phyloP scores from a whole-genome alignment of 2,888 invertebrate genomes.

The Synanthedon myopaeformis region DNA sequence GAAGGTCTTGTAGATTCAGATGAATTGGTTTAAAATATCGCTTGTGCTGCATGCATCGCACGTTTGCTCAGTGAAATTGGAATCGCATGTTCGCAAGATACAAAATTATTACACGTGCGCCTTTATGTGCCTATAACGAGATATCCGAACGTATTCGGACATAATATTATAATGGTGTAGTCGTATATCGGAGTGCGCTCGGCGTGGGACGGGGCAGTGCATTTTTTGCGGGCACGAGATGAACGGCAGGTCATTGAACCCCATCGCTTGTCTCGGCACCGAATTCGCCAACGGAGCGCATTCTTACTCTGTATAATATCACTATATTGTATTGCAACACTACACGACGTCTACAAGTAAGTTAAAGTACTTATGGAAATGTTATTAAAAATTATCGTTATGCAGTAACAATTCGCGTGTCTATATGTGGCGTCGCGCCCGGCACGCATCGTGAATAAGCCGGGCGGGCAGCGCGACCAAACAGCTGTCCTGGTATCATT shows the following conservation, averaged over 20 bases:
- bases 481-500: conserved; percentile 36
- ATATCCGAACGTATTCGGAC: conserved; percentile 31
- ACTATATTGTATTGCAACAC: no score
- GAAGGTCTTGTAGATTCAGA: no score
- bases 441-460: conserved; percentile 45
- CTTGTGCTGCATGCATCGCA: no score
- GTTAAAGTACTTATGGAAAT: no score
- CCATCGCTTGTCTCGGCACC: conserved; percentile 47
- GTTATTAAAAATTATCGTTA: conserved; percentile 6
- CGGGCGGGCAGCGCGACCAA: conserved; percentile 12
- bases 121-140: conserved; percentile 36
- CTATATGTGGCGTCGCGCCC: conserved; percentile 14
- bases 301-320: conserved; percentile 16
- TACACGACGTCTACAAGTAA: no score
- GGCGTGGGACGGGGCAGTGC: conserved; percentile 65
- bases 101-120: conserved; percentile 39
- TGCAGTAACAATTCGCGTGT: conserved; percentile 23
- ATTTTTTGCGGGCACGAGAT: conserved; percentile 64
- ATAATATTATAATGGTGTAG: conserved; percentile 24
- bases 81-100: background rate
- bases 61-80: no score
- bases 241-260: conserved; percentile 59
- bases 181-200: conserved; percentile 51
- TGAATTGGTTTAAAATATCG: no score
- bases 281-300: conserved; percentile 56